Evolutionary conservation across 2,888 invertebrate species (phyloP).

Genomic region (Icerya purchasi): DNA sequence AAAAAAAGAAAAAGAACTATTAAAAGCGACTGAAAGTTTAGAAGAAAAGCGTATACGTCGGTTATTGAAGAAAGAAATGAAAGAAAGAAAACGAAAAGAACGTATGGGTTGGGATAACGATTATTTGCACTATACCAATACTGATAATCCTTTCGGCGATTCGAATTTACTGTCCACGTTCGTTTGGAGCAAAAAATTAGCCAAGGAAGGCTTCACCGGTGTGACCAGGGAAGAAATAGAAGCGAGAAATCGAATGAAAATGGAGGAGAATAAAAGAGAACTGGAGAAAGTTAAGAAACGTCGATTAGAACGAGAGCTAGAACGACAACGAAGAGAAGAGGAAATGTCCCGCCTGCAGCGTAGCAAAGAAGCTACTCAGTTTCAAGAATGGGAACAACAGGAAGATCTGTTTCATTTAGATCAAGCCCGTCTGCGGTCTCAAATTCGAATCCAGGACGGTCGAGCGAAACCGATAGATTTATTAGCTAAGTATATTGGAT

Average conservation of each 20-base stretch:
- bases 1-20: constrained; percentile 43
- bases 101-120: constrained; percentile 96
- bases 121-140: constrained; percentile 89
- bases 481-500: constrained; percentile 83
- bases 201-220: constrained; percentile 70
- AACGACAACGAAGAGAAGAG: constrained; percentile 58
- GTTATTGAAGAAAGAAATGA: constrained; percentile 72
- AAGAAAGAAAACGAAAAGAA: constrained; percentile 67
- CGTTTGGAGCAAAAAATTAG: constrained; percentile 89
- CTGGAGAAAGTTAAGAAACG: constrained; percentile 86
- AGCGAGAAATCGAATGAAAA: constrained; percentile 58
- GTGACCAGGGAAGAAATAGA: constrained; percentile 61
- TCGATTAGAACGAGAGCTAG: constrained; percentile 67
- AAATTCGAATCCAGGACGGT: constrained; percentile 88
- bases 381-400: constrained; percentile 82
- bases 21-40: constrained; percentile 81
- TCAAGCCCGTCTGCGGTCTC: constrained; percentile 79
- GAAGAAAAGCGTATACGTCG: constrained; percentile 77
- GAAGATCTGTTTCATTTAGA: constrained; percentile 95
- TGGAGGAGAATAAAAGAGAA: constrained; percentile 76
- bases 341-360: constrained; percentile 67
- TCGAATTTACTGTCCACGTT: constrained; percentile 84
- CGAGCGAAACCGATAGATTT: constrained; percentile 96
- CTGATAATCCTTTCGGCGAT: constrained; percentile 97
- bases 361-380: constrained; percentile 72